Conservation (phyloP, 2,797 vertebrate species). For the Chanos chanos region DNA sequence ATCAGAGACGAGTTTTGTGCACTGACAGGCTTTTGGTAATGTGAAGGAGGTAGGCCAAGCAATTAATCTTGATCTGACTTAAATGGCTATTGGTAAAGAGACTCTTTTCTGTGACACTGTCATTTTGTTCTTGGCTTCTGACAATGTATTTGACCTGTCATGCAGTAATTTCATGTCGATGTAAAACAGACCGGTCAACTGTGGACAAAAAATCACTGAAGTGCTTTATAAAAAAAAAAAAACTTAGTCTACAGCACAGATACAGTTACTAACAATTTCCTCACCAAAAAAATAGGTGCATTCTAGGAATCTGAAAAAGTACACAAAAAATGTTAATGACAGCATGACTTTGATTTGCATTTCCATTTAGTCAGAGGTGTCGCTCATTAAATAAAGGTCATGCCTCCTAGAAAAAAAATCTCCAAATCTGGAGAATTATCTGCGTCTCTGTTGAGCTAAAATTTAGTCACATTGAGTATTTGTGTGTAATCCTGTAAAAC, state of each 20-base stretch:
- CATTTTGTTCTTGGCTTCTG: background rate
- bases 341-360: background rate
- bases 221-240: no score
- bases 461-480: background rate
- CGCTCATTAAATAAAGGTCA: slow-evolving; percentile 34
- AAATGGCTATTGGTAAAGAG: slow-evolving; percentile 7
- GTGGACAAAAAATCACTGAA: no score
- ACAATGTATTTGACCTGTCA: no score
- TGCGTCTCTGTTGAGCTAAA: background rate
- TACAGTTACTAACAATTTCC: no score
- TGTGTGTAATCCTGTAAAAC: background rate
- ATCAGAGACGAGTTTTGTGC: slow-evolving; percentile 1
- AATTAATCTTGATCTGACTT: slow-evolving; percentile 18
- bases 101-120: background rate
- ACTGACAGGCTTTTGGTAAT: background rate
- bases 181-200: no score
- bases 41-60: background rate
- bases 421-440: slow-evolving; percentile 10
- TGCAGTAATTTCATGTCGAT: no score
- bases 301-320: slow-evolving; percentile 21
- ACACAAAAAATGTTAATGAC: slow-evolving; percentile 7
- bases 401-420: slow-evolving; percentile 13
- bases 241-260: no score
- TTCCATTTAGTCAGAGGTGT: slow-evolving; percentile 22
- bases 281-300: background rate